Evolutionary conservation across 2,113 vertebrate genomes (phyloP).

Genomic region (Dicaeum eximium): DNA sequence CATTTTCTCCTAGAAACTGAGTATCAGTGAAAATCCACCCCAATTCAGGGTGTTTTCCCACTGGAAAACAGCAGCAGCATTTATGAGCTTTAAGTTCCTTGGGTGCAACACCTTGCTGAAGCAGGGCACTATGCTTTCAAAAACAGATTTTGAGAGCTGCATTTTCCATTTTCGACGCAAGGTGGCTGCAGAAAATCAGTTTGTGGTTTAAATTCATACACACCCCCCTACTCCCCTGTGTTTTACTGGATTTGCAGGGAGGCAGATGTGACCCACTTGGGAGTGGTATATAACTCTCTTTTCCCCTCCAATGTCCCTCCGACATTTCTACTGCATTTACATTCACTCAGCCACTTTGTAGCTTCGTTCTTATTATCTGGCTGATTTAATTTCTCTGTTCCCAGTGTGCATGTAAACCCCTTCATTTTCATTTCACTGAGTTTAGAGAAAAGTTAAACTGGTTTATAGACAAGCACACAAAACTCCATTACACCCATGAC

Average conservation of each 20-base stretch:
- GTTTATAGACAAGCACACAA: neutral
- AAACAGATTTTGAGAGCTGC: neutral
- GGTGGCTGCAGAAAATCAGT: conserved; percentile 45
- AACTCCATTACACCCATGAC: neutral
- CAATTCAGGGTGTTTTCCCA: neutral
- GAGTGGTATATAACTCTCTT: neutral
- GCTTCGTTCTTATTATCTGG: neutral
- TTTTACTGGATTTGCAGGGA: neutral
- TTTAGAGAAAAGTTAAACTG: neutral
- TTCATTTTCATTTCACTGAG: neutral
- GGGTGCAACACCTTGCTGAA: neutral
- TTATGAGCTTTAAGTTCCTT: neutral
- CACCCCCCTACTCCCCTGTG: accelerated
- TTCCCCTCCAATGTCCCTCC: neutral
- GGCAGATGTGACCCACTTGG: neutral
- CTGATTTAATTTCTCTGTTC: neutral
- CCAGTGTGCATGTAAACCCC: neutral
- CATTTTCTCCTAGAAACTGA: neutral
- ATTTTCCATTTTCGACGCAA: conserved; percentile 6
- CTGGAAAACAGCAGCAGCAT: neutral
- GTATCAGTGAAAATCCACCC: neutral
- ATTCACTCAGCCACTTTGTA: neutral
- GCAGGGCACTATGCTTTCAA: accelerated
- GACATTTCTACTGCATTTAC: neutral
- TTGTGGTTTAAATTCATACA: neutral